Evolutionary conservation across 1,140 invertebrate species (phyloP).

Genomic region (Dufourea novaeangliae): DNA sequence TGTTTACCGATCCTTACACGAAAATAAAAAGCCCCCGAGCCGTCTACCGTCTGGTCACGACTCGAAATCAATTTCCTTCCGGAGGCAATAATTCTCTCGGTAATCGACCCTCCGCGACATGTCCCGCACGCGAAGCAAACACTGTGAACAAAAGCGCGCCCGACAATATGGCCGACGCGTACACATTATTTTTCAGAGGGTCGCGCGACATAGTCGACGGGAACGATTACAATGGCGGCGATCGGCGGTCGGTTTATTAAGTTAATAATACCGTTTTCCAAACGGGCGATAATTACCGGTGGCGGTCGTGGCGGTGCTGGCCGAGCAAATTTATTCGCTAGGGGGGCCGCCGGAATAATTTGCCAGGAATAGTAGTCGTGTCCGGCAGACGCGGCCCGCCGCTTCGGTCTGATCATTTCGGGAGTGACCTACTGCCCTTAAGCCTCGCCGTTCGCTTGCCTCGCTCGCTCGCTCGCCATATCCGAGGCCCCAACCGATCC

Average conservation of each 20-base stretch:
- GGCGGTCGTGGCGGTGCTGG: neutral
- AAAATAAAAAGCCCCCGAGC: no score
- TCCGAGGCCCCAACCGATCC: neutral
- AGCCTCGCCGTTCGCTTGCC: slow-evolving; percentile 7
- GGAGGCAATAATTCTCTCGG: neutral
- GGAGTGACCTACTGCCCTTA: slow-evolving; percentile 67
- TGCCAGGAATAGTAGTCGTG: slow-evolving; percentile 50
- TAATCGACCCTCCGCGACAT: neutral
- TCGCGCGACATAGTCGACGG: neutral
- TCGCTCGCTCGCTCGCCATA: neutral
- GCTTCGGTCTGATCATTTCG: slow-evolving; percentile 59
- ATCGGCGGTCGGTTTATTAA: slow-evolving; percentile 1
- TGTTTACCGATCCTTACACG: neutral
- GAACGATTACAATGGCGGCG: slow-evolving; percentile 17
- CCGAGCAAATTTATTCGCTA: slow-evolving; percentile 25
- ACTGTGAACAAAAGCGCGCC: neutral
- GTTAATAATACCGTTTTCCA: slow-evolving; percentile 14
- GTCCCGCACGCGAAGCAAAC: neutral
- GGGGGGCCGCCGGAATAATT: slow-evolving; percentile 38
- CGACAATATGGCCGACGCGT: neutral
- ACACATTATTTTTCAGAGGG: slow-evolving; percentile 13
- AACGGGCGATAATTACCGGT: slow-evolving; percentile 28
- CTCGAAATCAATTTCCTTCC: neutral
- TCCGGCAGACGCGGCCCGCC: slow-evolving; percentile 20
- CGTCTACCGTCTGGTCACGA: neutral